Conservation (phyloP, 2,113 vertebrate species). For the Capreolus pygargus region DNA sequence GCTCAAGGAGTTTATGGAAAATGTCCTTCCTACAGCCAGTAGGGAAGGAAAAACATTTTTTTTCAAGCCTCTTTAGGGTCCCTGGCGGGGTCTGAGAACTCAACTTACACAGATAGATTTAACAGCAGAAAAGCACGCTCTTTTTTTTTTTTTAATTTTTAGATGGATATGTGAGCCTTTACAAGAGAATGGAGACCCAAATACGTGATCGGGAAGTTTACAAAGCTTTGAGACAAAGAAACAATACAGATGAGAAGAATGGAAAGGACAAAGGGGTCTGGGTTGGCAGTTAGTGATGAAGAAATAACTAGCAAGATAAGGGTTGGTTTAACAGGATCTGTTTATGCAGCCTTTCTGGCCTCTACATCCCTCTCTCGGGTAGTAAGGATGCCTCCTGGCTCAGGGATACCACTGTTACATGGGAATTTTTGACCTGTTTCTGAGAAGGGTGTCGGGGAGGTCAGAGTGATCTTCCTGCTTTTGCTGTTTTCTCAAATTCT, state of each 20-base stretch:
- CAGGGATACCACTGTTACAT: not conserved
- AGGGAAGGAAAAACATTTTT: not conserved
- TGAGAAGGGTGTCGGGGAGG: not conserved
- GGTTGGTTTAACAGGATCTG: not conserved
- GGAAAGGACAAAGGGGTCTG: not conserved
- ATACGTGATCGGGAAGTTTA: not conserved
- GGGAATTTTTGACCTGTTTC: not conserved
- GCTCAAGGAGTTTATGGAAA: not conserved
- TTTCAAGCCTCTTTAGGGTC: not conserved
- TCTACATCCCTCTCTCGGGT: not conserved
- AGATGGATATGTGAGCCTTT: not conserved
- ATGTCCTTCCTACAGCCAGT: not conserved
- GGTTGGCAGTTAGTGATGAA: not conserved
- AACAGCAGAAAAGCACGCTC: not conserved
- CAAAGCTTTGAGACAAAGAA: not conserved
- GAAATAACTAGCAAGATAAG: not conserved
- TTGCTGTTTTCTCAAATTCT: not conserved
- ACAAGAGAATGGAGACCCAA: not conserved
- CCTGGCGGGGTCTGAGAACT: not conserved
- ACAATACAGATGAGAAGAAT: not conserved
- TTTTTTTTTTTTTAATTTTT: not conserved
- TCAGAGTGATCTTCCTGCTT: not conserved
- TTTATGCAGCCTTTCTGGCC: not conserved
- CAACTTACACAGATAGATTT: not conserved
- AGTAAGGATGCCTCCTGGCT: not conserved